Evolutionary conservation across 2,113 vertebrate genomes (phyloP).

Genomic region (Peromyscus maniculatus): DNA sequence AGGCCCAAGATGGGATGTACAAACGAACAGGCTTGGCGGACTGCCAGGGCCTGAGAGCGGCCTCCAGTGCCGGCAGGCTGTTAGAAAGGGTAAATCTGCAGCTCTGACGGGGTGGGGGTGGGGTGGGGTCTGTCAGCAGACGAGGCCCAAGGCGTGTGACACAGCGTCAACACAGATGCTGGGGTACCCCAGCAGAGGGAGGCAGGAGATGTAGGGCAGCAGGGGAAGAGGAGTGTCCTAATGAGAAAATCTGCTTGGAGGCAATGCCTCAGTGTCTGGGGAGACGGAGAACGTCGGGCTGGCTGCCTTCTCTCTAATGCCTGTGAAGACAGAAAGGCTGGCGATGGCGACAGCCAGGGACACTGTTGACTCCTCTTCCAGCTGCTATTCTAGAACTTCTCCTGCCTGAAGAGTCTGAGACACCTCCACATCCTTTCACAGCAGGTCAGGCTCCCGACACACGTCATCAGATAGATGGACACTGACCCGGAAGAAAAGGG

Average conservation of each 20-base stretch:
- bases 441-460: neutral
- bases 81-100: neutral
- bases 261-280: neutral
- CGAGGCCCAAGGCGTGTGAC: neutral
- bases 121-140: neutral
- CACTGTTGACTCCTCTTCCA: neutral
- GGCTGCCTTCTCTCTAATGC: neutral
- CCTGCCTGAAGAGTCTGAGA: neutral
- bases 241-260: neutral
- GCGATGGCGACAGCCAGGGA: neutral
- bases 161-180: fast-evolving
- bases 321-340: neutral
- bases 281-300: neutral
- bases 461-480: neutral
- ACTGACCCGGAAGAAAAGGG: neutral
- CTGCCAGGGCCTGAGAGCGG: neutral
- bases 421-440: neutral
- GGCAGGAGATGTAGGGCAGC: neutral
- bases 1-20: neutral
- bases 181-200: neutral
- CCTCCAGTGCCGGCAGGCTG: neutral
- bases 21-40: fast-evolving
- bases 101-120: neutral
- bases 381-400: neutral
- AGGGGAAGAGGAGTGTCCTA: neutral